These are phyloP conservation scores for Dryocosmus kuriphilus DNA, from an alignment of 2,888 invertebrate genomes.

Conservation along the genomic window DNA sequence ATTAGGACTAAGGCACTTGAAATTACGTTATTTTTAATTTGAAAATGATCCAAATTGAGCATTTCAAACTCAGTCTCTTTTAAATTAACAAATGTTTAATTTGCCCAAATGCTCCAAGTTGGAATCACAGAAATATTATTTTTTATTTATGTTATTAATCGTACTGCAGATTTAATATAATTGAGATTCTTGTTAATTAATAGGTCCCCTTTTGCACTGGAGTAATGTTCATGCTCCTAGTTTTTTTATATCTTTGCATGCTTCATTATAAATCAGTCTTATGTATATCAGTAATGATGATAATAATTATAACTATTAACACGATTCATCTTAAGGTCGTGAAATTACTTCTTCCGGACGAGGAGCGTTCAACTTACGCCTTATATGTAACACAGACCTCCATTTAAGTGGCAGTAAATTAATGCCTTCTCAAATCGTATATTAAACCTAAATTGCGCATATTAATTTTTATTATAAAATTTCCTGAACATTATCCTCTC, in stretches of 20 bases:
- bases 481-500: background rate
- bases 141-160: too few species aligned
- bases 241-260: background rate
- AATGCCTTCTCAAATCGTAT: constrained; percentile 1
- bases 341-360: constrained; percentile 21
- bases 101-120: too few species aligned
- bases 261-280: constrained; percentile 3
- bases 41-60: too few species aligned
- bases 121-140: too few species aligned
- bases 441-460: constrained; percentile 7
- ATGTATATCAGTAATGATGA: background rate
- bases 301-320: constrained; percentile 18
- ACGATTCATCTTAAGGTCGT: constrained; percentile 7
- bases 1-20: too few species aligned
- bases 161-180: background rate
- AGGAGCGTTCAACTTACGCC: background rate
- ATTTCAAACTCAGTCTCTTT: too few species aligned
- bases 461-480: constrained; percentile 2
- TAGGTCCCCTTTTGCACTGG: background rate
- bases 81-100: too few species aligned
- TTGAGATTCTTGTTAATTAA: background rate
- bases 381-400: background rate
- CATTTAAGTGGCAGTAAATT: constrained; percentile 1
- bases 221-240: too few species aligned
- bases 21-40: too few species aligned